These are phyloP conservation scores for Synaphobranchus kaupii DNA, from an alignment of 2,797 vertebrate genomes.

Conservation along the genomic window DNA sequence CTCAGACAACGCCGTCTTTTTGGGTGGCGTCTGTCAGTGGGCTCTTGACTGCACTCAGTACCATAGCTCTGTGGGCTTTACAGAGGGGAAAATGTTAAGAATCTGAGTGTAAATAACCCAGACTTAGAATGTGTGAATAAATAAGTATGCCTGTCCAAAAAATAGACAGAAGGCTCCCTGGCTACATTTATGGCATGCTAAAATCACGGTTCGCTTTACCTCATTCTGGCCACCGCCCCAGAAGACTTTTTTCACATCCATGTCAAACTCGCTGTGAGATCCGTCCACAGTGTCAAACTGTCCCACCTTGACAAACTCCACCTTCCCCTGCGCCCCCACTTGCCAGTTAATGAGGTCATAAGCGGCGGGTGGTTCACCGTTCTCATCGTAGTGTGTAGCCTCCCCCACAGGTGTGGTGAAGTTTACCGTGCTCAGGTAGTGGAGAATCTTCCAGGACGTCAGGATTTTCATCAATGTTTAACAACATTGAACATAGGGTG, in stretches of 20 bases:
- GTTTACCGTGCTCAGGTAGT: constrained; percentile 55
- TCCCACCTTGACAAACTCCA: constrained; percentile 54
- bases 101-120: constrained; percentile 15
- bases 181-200: not conserved
- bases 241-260: constrained; percentile 49
- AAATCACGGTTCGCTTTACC: constrained; percentile 27
- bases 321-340: constrained; percentile 38
- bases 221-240: constrained; percentile 48
- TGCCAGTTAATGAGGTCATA: constrained; percentile 65
- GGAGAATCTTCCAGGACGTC: constrained; percentile 38
- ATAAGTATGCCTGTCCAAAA: not conserved
- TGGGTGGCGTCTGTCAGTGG: not conserved
- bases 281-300: constrained; percentile 52
- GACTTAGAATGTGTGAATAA: constrained; percentile 11
- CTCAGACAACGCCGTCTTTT: constrained; percentile 15
- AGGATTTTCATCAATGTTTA: not conserved
- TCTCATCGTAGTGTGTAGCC: constrained; percentile 54
- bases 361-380: constrained; percentile 51
- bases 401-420: constrained; percentile 60
- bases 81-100: constrained; percentile 23
- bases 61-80: not conserved
- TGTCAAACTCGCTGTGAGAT: constrained; percentile 48
- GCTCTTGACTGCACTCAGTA: not conserved
- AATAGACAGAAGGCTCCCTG: not conserved
- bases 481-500: not conserved